Conservation (phyloP, 2,888 invertebrate genomes). For the Cremastinae sp. region DNA sequence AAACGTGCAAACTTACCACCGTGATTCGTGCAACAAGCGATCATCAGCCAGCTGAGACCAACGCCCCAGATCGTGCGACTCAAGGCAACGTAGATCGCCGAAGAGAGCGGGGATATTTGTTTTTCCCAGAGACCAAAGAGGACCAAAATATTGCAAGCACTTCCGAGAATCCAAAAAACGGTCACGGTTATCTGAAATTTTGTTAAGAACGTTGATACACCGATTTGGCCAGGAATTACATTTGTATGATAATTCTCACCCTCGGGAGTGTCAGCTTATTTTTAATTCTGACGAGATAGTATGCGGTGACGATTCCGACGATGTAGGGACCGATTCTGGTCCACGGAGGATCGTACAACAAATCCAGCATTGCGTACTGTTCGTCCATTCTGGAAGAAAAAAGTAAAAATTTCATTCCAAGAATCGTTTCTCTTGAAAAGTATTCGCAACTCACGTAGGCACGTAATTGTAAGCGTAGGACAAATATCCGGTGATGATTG, state of each 20-base stretch:
- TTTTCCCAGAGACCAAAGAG: conserved; percentile 80
- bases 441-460: conserved; percentile 79
- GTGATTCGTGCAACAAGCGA: conserved; percentile 83
- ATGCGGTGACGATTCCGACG: conserved; percentile 81
- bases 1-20: conserved; percentile 76
- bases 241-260: conserved; percentile 62
- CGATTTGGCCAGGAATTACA: no score
- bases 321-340: conserved; percentile 78
- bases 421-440: not conserved
- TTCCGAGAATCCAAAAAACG: conserved; percentile 78
- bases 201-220: conserved; percentile 4
- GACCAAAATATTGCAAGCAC: conserved; percentile 78
- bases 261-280: conserved; percentile 68
- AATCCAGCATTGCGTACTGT: conserved; percentile 75
- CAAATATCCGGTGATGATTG: conserved; percentile 75
- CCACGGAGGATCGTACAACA: conserved; percentile 80
- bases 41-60: conserved; percentile 83
- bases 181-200: conserved; percentile 69
- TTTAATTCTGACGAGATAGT: conserved; percentile 76
- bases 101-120: conserved; percentile 79
- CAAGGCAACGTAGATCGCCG: conserved; percentile 81
- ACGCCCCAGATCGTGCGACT: conserved; percentile 82
- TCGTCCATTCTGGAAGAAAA: conserved; percentile 77
- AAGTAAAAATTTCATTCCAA: conserved; percentile 22
- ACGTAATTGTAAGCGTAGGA: conserved; percentile 78